phyloP scores from a whole-genome alignment of 2,797 vertebrate genomes.

The Gouania willdenowi region DNA sequence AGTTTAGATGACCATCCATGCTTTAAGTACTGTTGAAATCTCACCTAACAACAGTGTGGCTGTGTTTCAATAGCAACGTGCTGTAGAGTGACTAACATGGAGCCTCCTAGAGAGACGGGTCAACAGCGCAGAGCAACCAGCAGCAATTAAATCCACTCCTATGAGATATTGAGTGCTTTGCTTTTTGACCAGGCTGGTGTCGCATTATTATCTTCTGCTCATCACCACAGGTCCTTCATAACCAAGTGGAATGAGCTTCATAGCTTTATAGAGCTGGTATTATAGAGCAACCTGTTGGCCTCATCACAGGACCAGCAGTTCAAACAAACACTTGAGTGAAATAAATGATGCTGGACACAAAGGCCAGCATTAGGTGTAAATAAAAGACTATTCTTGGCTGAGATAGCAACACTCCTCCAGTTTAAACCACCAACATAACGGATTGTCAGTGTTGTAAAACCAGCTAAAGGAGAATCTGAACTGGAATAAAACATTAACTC shows the following conservation, averaged over 20 bases:
- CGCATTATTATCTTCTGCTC: slow-evolving; percentile 56
- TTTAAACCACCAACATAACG: slow-evolving; percentile 23
- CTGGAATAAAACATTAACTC: slow-evolving; percentile 66
- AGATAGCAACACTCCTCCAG: slow-evolving; percentile 22
- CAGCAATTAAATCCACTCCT: slow-evolving; percentile 75
- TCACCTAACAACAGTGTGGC: slow-evolving; percentile 67
- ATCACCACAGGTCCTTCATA: slow-evolving; percentile 42
- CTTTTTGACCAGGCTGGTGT: slow-evolving; percentile 66
- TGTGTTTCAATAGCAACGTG: slow-evolving; percentile 71
- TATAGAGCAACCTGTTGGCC: slow-evolving; percentile 42
- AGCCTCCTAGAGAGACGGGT: slow-evolving; percentile 74
- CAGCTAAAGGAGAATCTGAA: slow-evolving; percentile 39
- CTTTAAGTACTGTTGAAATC: slow-evolving; percentile 60
- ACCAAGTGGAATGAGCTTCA: slow-evolving; percentile 40
- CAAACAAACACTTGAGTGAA: slow-evolving; percentile 40
- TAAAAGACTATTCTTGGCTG: slow-evolving; percentile 1
- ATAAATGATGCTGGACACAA: slow-evolving; percentile 29
- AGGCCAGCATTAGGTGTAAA: slow-evolving; percentile 13
- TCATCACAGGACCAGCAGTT: slow-evolving; percentile 35
- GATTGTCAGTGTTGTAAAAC: slow-evolving; percentile 35
- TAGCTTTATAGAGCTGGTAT: slow-evolving; percentile 58
- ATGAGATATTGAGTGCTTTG: slow-evolving; percentile 71
- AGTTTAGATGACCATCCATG: slow-evolving; percentile 34
- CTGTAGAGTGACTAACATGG: slow-evolving; percentile 76
- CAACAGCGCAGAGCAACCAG: slow-evolving; percentile 71